Base-by-base conservation (phyloP, 2,888 invertebrate species). In the Caenorhabditis afra region DNA sequence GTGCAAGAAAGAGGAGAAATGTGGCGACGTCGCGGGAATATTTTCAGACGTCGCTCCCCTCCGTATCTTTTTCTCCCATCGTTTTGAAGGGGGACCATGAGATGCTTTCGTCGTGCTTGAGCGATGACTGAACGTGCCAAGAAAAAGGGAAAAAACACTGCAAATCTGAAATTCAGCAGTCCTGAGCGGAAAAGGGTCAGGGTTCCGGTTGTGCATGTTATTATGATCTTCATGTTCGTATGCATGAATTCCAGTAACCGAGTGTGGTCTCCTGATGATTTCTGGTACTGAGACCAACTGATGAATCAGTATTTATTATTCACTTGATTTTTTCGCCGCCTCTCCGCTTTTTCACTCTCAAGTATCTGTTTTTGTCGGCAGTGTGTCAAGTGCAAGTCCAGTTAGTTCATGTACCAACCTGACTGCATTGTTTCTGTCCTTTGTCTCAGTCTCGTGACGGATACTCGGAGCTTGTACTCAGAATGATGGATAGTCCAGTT, bases 1-100 rank as follows among this genome's bases (percentile, higher is more conserved):
- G 58, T 73, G 73, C 64, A 73, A 29, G 55, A 39, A 45, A 44
- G 18, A 49, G 47, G 57, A 53, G 37, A 20, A 73, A 22, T n/a
- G 62, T 22, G 41, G 18, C 22, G 41, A 44, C 16, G 57, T 3
- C 2, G 39, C 12, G 29, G 47, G 29, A 39, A 65, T 44, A 41
- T 73, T 57, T 71, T 57, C 50, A 57, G 62, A 29, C 29, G 3
- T 53, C 18, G 20, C 66, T 37, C 37, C 52, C 52, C 18, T 23
- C 50, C 50, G 50, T 50, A 8, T 41, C 41, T 41, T 3, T 41
- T 41, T 11, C 41, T 14, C 11, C 41, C 3, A 16, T 37, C 14
- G 4, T 3, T 29, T 5, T 29, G 29, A 29, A 10, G 53, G n/a
- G 53, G 53, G 53, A 53, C 53, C 53, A 12, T 4, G 29, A n/a